A percentile compares a stretch with the other conserved stretches of the same genome.
Conservation (phyloP, 1,140 invertebrate species). For the Diorhabda carinulata region DNA sequence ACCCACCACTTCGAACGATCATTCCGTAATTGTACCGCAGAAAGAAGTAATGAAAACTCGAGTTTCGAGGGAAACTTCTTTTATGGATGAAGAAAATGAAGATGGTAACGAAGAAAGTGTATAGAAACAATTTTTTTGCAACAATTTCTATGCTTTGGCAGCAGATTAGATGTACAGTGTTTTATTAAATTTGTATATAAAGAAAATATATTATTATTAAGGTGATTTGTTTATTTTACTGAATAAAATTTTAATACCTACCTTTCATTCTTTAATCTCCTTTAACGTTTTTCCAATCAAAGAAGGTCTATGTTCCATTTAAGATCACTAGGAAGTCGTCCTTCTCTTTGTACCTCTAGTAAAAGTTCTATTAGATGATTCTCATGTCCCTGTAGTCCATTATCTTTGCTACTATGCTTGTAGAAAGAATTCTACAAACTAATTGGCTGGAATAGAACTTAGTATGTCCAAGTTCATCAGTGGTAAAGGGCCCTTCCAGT, state of each 20-base stretch:
- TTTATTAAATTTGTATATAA: constrained; percentile 1
- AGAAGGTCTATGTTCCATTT: constrained; percentile 81
- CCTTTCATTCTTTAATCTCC: not conserved
- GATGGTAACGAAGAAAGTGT: constrained; percentile 56
- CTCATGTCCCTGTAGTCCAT: not conserved
- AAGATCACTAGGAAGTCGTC: constrained; percentile 74
- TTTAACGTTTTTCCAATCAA: constrained; percentile 62
- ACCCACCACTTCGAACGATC: constrained; percentile 20
- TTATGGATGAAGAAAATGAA: constrained; percentile 57
- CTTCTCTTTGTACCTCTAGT: constrained; percentile 48
- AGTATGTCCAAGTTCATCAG: too few relatives aligned
- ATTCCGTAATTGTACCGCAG: constrained; percentile 18
- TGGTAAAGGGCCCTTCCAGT: constrained; percentile 54
- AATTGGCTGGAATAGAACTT: too few relatives aligned
- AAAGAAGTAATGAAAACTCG: constrained; percentile 40
- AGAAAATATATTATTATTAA: constrained; percentile 1
- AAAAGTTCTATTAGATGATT: not conserved
- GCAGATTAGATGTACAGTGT: constrained; percentile 5
- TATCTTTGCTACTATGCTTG: not conserved
- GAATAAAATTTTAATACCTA: not conserved
- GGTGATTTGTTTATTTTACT: not conserved
- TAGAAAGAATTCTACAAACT: too few relatives aligned
- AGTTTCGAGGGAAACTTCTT: constrained; percentile 64
- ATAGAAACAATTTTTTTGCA: not conserved
- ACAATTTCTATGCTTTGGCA: constrained; percentile 1